A percentile compares a stretch with the other conserved stretches of the same genome.
Evolutionary conservation across 2,797 vertebrate genomes (phyloP).

Genomic region (Anniella stebbinsi): DNA sequence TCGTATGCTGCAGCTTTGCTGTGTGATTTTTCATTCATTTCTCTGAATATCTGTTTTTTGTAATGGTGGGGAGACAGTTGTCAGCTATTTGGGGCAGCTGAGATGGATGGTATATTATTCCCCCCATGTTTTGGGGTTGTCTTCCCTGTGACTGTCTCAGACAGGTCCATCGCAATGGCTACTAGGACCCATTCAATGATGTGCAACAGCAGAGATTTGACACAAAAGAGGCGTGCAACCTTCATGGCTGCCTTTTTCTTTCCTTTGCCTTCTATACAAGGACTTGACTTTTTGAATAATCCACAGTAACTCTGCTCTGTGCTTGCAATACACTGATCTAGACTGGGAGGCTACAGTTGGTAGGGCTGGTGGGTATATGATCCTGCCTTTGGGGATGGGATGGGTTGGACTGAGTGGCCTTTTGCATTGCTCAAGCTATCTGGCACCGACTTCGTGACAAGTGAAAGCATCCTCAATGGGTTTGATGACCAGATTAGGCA

Average conservation of each 20-base stretch:
- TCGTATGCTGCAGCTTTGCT: not conserved
- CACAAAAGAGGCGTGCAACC: not conserved
- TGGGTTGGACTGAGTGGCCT: not conserved
- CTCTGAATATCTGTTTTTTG: not conserved
- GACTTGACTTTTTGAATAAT: not conserved
- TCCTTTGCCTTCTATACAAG: not conserved
- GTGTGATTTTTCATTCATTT: not conserved
- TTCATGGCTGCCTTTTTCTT: not conserved
- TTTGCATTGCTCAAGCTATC: not conserved
- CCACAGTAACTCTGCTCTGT: not conserved
- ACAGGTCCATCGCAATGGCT: not conserved
- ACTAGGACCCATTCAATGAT: not conserved
- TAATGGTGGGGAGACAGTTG: not conserved
- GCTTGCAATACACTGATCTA: not conserved
- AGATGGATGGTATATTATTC: not conserved
- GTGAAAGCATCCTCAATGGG: not conserved
- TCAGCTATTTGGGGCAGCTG: not conserved
- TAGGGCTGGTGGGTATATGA: not conserved
- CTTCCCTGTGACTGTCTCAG: not conserved
- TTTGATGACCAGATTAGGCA: not conserved
- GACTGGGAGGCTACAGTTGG: not conserved
- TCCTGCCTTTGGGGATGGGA: not conserved
- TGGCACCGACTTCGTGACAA: not conserved
- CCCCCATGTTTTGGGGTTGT: not conserved
- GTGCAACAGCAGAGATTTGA: not conserved